These are phyloP conservation scores for Dolichotis patagonum DNA, from an alignment of 2,113 vertebrate genomes.

Conservation along the genomic window DNA sequence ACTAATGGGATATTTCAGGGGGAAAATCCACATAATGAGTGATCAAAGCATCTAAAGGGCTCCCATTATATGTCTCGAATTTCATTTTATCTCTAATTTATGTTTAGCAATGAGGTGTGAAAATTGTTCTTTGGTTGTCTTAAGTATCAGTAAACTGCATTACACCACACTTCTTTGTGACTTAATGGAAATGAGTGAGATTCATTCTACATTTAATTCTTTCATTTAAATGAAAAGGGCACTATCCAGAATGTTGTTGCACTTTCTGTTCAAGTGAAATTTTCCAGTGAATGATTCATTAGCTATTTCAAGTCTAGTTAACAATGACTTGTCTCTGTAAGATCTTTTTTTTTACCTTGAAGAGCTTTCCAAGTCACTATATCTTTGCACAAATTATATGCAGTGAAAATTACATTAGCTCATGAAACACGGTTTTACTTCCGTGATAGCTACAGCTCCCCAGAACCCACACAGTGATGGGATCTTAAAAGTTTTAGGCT, in stretches of 20 bases:
- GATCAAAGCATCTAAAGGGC: conserved; percentile 63
- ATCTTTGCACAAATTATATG: conserved; percentile 27
- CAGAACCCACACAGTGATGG: neutral
- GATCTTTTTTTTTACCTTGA: neutral
- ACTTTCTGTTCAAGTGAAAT: conserved; percentile 46
- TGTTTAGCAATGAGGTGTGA: conserved; percentile 76
- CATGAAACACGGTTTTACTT: conserved; percentile 28
- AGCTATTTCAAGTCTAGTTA: conserved; percentile 63
- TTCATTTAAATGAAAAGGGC: conserved; percentile 59
- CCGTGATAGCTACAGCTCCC: neutral
- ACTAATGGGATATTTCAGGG: conserved; percentile 42
- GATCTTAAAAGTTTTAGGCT: neutral
- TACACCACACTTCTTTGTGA: conserved; percentile 34
- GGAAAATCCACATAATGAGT: conserved; percentile 63
- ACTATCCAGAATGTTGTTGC: conserved; percentile 44
- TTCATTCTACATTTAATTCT: conserved; percentile 72
- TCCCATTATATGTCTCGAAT: conserved; percentile 42
- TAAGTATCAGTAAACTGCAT: conserved; percentile 67
- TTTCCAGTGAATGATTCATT: conserved; percentile 74
- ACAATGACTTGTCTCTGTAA: conserved; percentile 46
- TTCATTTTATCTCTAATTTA: conserved; percentile 79
- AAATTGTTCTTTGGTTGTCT: conserved; percentile 74
- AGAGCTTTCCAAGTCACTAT: conserved; percentile 46
- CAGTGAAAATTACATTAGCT: conserved; percentile 47
- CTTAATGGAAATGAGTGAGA: conserved; percentile 66